phyloP scores from a whole-genome alignment of 2,797 vertebrate species.

The Nyctibius grandis region DNA sequence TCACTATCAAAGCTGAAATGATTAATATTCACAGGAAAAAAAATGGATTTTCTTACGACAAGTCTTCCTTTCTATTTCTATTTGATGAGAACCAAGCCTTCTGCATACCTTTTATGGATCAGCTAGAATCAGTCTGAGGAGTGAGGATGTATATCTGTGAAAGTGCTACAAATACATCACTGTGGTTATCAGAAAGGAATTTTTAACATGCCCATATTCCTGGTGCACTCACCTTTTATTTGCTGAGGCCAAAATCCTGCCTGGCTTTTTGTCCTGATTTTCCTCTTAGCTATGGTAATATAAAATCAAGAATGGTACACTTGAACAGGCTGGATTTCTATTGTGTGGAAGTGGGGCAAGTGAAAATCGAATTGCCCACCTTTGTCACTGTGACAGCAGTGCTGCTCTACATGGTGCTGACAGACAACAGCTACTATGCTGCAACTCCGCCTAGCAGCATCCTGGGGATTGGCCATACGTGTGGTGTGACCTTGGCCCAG shows the following conservation, averaged over 20 bases:
- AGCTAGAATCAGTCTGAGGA: slow-evolving; percentile 19
- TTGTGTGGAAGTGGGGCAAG: neutral
- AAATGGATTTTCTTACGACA: slow-evolving; percentile 31
- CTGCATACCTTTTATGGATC: slow-evolving; percentile 45
- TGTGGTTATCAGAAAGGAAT: neutral
- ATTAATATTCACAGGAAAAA: slow-evolving; percentile 65
- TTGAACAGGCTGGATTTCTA: neutral
- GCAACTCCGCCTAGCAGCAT: neutral
- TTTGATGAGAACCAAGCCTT: slow-evolving; percentile 37
- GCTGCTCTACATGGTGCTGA: neutral
- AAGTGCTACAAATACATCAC: neutral
- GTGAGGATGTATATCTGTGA: neutral
- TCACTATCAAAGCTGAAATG: slow-evolving; percentile 56
- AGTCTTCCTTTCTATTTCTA: slow-evolving; percentile 49
- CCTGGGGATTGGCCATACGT: fast-evolving
- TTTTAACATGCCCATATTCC: neutral
- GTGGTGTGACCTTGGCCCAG: neutral
- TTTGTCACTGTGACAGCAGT: neutral
- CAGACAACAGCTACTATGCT: neutral
- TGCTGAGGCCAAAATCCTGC: neutral
- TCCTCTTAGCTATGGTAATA: neutral
- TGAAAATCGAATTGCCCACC: neutral
- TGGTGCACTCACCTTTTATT: neutral
- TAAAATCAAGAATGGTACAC: neutral
- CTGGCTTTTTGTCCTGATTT: neutral